Conservation (phyloP, 2,113 vertebrate genomes). For the Protobothrops flavoviridis region DNA sequence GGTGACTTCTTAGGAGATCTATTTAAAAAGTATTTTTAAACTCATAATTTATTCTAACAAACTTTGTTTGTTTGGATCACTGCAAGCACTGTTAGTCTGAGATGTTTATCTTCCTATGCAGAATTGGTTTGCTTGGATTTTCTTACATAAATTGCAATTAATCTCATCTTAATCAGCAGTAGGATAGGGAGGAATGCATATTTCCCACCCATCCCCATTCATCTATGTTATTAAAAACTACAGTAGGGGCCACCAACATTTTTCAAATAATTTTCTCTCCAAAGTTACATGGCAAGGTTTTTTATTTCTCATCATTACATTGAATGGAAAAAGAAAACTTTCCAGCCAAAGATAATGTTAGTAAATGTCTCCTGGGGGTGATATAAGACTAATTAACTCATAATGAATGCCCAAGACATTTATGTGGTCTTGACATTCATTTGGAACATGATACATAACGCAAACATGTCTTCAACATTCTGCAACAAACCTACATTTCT, state of each 20-base stretch:
- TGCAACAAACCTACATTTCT: background rate
- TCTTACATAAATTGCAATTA: background rate
- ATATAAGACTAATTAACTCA: background rate
- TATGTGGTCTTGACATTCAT: background rate
- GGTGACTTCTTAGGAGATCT: background rate
- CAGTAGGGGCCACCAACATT: conserved; percentile 55
- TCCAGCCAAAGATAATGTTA: background rate
- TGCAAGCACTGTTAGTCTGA: background rate
- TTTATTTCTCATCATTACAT: background rate
- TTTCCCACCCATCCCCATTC: background rate
- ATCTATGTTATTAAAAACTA: background rate
- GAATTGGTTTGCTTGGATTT: background rate
- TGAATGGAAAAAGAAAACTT: background rate
- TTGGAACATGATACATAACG: no score
- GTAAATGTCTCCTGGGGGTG: background rate
- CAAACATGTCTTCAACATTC: background rate
- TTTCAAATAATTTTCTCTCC: background rate
- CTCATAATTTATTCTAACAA: background rate
- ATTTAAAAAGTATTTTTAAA: background rate
- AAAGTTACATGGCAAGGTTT: background rate
- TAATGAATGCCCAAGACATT: background rate
- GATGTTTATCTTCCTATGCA: background rate
- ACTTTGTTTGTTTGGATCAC: background rate
- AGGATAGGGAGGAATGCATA: background rate
- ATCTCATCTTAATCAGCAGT: background rate